Base-by-base conservation (phyloP, 1,140 invertebrate genomes). In the Chlorops oryzae region DNA sequence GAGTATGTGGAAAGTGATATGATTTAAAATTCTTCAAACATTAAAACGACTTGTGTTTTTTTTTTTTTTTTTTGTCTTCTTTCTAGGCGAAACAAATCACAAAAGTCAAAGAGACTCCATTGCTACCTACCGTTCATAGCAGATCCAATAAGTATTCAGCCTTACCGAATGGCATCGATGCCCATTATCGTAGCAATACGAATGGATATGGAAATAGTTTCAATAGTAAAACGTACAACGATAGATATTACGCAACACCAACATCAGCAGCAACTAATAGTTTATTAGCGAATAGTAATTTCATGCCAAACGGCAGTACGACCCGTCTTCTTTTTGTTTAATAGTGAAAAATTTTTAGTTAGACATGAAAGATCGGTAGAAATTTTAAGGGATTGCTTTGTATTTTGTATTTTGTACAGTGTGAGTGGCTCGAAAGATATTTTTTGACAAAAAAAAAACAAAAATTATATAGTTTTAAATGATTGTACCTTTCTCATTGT, bases 271-370 rank as follows among this genome's bases (percentile, higher is more conserved):
- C n/a, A 49, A 51, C 58, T n/a, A 68, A 70, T 39, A 69, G 63
- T 44, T 44, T 70, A 43, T 51, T 69, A 25, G 50, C 59, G 1
- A 67, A 67, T 34, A 60, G 61, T 18, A 70, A 58, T 50, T 54
- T 58, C 5, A 57, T 70, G 59, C 62, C 66, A 18, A 70, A 56
- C 50, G 59, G 61, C 6, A 63, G 60, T 39, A 52, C 60, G 37
- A 63, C 63, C 23, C 58, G 65, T 13, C 50, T 70, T 47, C 59
- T 69, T 24, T 70, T 70, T 47, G 66, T 70, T 52, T 70, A 70
- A 59, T 47, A 23, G n/a, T n/a, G n/a, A n/a, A n/a, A n/a, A n/a
- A n/a, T n/a, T n/a, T 27, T 32, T 45, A 45, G 24, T 32, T 34
- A 38, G 25, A 47, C 15, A 44, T 44, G 25, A 24, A 44, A 44